Conservation (phyloP, 2,113 vertebrate species). For the Cavia porcellus region DNA sequence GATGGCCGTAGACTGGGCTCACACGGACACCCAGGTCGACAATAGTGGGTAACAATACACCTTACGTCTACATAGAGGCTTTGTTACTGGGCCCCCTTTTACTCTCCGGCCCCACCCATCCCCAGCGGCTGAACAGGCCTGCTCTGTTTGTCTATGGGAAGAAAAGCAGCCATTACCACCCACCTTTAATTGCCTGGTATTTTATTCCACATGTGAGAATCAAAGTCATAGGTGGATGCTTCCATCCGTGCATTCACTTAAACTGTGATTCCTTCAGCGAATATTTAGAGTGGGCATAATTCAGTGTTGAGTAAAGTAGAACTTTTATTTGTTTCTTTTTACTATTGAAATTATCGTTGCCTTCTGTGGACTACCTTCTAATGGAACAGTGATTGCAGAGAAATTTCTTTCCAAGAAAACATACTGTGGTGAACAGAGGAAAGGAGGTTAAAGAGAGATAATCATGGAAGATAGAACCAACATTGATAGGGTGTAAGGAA, state of each 20-base stretch:
- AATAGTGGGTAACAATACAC: not conserved
- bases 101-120: not conserved
- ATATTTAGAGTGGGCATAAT: not conserved
- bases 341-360: not conserved
- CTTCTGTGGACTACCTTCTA: not conserved
- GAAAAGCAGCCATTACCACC: not conserved
- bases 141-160: not conserved
- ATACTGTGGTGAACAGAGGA: not conserved
- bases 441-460: not conserved
- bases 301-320: not conserved
- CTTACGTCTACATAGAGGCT: not conserved
- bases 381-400: not conserved
- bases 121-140: not conserved
- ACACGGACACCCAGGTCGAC: not conserved
- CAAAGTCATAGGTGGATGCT: not conserved
- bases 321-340: not conserved
- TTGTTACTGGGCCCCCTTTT: not conserved
- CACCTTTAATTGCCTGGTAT: not conserved
- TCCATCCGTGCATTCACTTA: not conserved
- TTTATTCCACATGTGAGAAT: not conserved
- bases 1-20: not conserved
- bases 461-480: too few relatives aligned
- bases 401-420: not conserved
- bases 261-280: not conserved
- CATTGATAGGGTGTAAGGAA: not conserved